Evolutionary conservation across 1,140 invertebrate species (phyloP).

Genomic region (Drosophila setifemur): DNA sequence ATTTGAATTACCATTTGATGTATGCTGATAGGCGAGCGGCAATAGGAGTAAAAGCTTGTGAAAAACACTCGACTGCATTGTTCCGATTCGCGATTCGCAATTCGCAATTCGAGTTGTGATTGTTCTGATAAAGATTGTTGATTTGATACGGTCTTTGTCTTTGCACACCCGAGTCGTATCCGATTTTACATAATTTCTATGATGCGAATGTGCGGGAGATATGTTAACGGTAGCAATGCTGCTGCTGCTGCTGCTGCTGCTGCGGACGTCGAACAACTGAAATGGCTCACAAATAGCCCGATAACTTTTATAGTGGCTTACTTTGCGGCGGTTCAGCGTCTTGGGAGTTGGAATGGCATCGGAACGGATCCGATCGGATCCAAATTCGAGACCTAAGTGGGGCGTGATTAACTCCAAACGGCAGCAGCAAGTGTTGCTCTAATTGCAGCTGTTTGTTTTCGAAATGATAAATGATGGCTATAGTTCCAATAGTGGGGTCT

Average conservation of each 20-base stretch:
- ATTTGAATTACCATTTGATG: constrained; percentile 48
- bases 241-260: constrained; percentile 18
- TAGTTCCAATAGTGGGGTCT: not conserved
- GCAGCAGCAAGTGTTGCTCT: constrained; percentile 38
- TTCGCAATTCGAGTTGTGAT: no score
- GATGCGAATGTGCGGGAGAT: constrained; percentile 21
- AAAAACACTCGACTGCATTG: constrained; percentile 44
- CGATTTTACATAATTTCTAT: constrained; percentile 38
- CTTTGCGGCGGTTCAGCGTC: not conserved
- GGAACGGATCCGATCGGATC: constrained; percentile 29
- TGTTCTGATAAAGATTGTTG: constrained; percentile 17
- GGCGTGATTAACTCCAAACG: constrained; percentile 47
- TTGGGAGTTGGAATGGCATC: constrained; percentile 25
- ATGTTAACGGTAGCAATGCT: constrained; percentile 28
- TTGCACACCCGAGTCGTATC: not conserved
- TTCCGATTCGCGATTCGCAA: constrained; percentile 12
- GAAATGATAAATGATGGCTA: constrained; percentile 48
- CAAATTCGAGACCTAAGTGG: constrained; percentile 37
- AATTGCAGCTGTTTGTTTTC: constrained; percentile 44
- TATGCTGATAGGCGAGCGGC: constrained; percentile 54
- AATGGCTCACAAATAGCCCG: constrained; percentile 13
- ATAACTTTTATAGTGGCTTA: constrained; percentile 57
- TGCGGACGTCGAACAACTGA: constrained; percentile 51
- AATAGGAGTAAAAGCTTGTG: constrained; percentile 60
- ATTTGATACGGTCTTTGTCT: constrained; percentile 20